Evolutionary conservation across 1,140 invertebrate species (phyloP).

Genomic region (Nasonia vitripennis): DNA sequence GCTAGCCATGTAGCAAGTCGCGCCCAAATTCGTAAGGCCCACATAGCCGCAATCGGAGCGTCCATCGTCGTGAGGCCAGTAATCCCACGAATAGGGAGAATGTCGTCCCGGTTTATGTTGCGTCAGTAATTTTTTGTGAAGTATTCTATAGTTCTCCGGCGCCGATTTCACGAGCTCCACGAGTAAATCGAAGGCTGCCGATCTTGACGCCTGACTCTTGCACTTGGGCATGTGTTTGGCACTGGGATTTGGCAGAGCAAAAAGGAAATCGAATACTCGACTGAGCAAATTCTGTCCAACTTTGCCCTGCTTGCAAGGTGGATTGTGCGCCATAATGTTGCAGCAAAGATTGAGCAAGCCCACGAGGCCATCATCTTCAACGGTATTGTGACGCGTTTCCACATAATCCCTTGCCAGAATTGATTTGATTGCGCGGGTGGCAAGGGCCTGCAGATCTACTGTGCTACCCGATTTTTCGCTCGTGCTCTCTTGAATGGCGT

Average conservation of each 20-base stretch:
- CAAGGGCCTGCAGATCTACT: constrained; percentile 85
- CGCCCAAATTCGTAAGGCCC: constrained; percentile 94
- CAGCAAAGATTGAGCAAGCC: constrained; percentile 91
- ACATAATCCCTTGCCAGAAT: constrained; percentile 86
- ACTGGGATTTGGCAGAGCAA: constrained; percentile 90
- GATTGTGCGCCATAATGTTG: constrained; percentile 91
- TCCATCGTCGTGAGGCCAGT: constrained; percentile 97
- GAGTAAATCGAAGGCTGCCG: constrained; percentile 92
- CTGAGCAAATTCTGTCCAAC: constrained; percentile 84
- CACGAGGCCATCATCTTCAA: constrained; percentile 93
- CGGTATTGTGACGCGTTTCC: constrained; percentile 86
- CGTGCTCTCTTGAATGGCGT: constrained; percentile 82
- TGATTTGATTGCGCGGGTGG: constrained; percentile 84
- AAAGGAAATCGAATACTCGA: constrained; percentile 90
- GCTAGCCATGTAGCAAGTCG: constrained; percentile 97
- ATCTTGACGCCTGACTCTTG: constrained; percentile 91
- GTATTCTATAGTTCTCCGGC: constrained; percentile 89
- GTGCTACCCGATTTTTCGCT: constrained; percentile 76
- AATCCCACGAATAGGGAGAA: constrained; percentile 95
- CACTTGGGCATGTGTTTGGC: constrained; percentile 93
- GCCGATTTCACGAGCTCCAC: constrained; percentile 90
- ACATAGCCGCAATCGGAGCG: constrained; percentile 95
- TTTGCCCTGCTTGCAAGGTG: constrained; percentile 88
- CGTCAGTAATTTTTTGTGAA: constrained; percentile 87
- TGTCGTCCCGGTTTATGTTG: constrained; percentile 92